Base-by-base conservation (phyloP, 2,797 vertebrate species). In the Argentina silus region DNA sequence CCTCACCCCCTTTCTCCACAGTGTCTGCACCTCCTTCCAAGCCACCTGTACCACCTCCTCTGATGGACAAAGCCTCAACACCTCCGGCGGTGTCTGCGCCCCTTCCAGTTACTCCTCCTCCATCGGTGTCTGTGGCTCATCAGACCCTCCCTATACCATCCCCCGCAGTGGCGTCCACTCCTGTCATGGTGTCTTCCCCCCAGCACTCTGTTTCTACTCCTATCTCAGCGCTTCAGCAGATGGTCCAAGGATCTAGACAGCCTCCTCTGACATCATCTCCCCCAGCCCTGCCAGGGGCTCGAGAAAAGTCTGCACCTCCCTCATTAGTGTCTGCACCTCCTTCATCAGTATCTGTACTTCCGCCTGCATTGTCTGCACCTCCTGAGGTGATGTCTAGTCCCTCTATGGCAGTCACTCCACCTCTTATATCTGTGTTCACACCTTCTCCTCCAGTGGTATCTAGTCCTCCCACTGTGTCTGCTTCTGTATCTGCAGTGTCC, bases 181-280 rank as follows among this genome's bases (percentile, higher is more conserved):
- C 85, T 68, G 56, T 79, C 17, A 44, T 70, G 2, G 66, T 56
- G 43, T 72, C 83, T 61, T 60, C 72, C 2, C 76, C 87, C 73
- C 78, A 82, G 67, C 82, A 80, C 74, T 74, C 78, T 0, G 45
- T 59, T 2, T 75, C 83, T 75, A 64, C 80, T 10, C 80, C 87
- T 11, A 77, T 83, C 43, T 83, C 81, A 27, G 84, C 87, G 70
- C 84, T 86, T 75, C 83, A 88, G 55, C 79, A 86, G 67, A 85
- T 85, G 79, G 73, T 85, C 70, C 83, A 89, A 67, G 80, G 82
- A 70, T 82, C 91, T 21, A 85, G 73, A 71, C 27, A 75, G 2
- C 81, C 79, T 47, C 72, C 51, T 23, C 61, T 79, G 70, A 78
- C 73, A 9, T 56, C 82, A 2, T 61, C 45, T 73, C 78, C 80